Percentiles rank a stretch among this genome's conserved stretches.
Evolutionary conservation across 2,888 invertebrate genomes (phyloP).

Genomic region (Agriotes lineatus): DNA sequence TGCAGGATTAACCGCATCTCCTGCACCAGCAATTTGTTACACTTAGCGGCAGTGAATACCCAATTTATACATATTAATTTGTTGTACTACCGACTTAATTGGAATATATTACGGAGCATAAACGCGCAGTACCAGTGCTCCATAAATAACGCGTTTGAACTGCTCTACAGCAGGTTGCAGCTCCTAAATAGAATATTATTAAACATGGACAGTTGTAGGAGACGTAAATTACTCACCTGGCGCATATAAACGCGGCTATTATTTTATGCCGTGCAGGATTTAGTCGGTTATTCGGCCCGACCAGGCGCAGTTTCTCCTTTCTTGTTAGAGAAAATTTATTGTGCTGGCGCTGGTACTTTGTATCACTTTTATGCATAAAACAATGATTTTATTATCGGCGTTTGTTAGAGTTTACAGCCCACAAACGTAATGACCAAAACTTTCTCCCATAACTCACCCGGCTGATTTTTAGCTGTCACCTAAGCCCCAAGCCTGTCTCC

Average conservation of each 20-base stretch:
- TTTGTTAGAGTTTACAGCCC: slow-evolving; percentile 2
- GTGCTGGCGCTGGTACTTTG: background rate
- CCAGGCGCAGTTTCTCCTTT: slow-evolving; percentile 1
- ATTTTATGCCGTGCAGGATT: background rate
- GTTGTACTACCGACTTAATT: slow-evolving; percentile 48
- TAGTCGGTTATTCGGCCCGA: background rate
- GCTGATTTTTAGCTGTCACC: background rate
- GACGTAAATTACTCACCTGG: background rate
- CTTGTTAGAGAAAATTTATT: slow-evolving; percentile 1
- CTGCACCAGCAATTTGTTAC: slow-evolving; percentile 37
- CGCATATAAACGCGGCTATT: background rate
- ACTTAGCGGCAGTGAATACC: slow-evolving; percentile 39
- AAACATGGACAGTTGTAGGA: background rate
- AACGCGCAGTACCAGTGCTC: background rate
- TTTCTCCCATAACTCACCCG: slow-evolving; percentile 14
- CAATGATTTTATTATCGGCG: background rate
- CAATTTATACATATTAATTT: slow-evolving; percentile 48
- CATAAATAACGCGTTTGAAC: background rate
- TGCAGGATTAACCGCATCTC: slow-evolving; percentile 42
- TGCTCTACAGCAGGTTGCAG: background rate
- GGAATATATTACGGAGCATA: slow-evolving; percentile 30
- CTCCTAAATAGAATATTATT: background rate
- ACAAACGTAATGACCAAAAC: slow-evolving; percentile 7
- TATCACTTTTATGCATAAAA: slow-evolving; percentile 13
- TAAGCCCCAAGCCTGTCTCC: too few species aligned